Evolutionary conservation across 2,888 invertebrate genomes (phyloP), one percentile per base, ranked within the genome.

Genomic region (Labia minor): DNA sequence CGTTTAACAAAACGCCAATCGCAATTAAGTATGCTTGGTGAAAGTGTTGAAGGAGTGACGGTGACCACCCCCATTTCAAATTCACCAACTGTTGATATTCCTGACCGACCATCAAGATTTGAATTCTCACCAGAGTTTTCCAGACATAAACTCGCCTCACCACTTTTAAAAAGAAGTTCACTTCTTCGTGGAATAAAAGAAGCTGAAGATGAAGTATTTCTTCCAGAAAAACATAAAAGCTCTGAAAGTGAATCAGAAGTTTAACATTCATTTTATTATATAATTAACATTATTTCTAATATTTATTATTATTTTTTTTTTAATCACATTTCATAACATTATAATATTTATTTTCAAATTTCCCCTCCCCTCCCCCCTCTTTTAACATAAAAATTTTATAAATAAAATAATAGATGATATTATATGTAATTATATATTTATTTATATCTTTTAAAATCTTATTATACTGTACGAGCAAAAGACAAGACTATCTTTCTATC

Each of bases 1-100:
- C 68, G 71, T 21, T 62, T 63, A 11, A 26, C 61, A 11, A 65
- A 68, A 16, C 37, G 63, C 4, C 37, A 61, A 10, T 65, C 69
- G 14, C 62, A 19, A 6, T 18, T 19, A 33, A 61, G 61, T 61
- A 49, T 49, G 49, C 3, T 49, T 4, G 16, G 49, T 49, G 49
- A 49, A 3, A n/a, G n/a, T 14, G 16, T 26, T 3, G 26, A 26
- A 3, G 26, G 49, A 11, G 49, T n/a, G 49, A 49, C n/a, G 49
- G n/a, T n/a, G n/a, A 16, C 49, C n/a, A 26, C 21, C 4, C 21
- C 61, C 10, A 65, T 26, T 62, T 16, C 14, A 6, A 16, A 26
- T 11, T 20, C 16, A 4, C 21, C 26, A 18, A 19, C 26, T 14
- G n/a, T 19, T 11, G 18, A 33, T 26, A 14, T 19, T 18, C 26